These are phyloP conservation scores for Phylloscopus trochilus DNA, from an alignment of 2,113 vertebrate genomes.

Conservation along the genomic window DNA sequence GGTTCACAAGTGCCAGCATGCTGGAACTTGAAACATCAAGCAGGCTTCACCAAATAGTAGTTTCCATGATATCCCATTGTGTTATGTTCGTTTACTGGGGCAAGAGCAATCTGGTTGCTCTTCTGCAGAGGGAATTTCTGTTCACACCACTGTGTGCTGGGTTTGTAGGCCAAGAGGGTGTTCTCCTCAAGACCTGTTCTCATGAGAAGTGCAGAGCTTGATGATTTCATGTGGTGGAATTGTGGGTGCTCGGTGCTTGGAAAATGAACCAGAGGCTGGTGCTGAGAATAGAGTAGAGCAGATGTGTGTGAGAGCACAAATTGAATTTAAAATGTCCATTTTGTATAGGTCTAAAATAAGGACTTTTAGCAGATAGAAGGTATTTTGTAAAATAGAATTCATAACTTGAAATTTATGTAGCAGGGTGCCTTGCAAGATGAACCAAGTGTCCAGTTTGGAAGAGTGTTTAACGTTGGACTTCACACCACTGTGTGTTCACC, in stretches of 20 bases:
- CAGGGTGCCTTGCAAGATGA: background rate
- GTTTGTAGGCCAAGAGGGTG: background rate
- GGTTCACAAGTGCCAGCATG: background rate
- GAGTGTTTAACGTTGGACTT: background rate
- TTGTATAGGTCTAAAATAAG: background rate
- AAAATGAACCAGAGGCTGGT: background rate
- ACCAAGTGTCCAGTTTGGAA: background rate
- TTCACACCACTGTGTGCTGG: background rate
- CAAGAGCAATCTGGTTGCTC: background rate
- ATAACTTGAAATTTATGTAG: background rate
- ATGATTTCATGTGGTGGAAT: background rate
- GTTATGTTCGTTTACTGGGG: background rate
- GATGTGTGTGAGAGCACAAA: background rate
- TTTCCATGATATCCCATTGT: background rate
- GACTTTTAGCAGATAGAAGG: background rate
- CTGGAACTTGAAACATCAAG: background rate
- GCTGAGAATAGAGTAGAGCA: background rate
- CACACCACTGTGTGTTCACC: rapidly evolving
- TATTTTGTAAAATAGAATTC: background rate
- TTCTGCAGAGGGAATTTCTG: background rate
- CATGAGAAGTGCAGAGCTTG: background rate
- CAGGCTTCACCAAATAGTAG: background rate
- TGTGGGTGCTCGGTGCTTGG: background rate
- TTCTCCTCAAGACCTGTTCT: background rate
- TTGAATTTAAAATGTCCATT: background rate